Evolutionary conservation across 2,113 vertebrate genomes (phyloP).

Genomic region (Ranitomeya variabilis): DNA sequence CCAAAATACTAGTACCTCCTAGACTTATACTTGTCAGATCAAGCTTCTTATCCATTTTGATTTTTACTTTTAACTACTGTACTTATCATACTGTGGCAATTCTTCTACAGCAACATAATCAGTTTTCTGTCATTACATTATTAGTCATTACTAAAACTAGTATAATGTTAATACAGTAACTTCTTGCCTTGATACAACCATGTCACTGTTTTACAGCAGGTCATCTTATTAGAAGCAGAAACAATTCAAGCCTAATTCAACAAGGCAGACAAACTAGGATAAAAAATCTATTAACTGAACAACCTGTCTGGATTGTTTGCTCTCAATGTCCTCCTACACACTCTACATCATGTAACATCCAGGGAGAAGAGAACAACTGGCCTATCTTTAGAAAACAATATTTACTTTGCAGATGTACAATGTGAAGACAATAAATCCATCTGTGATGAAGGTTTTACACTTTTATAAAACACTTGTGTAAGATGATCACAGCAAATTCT

Average conservation of each 20-base stretch:
- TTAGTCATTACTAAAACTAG: too few relatives aligned
- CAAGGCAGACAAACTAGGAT: neutral
- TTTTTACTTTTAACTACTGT: too few relatives aligned
- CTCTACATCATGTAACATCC: neutral
- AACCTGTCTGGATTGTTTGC: neutral
- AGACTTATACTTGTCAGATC: too few relatives aligned
- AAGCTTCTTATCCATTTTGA: too few relatives aligned
- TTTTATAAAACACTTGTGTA: constrained; percentile 8
- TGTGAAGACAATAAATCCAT: neutral
- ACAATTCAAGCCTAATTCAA: neutral
- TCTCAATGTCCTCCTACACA: neutral
- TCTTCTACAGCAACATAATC: too few relatives aligned
- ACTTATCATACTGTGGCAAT: too few relatives aligned
- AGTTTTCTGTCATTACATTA: too few relatives aligned
- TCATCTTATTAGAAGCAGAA: neutral
- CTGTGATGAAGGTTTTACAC: neutral
- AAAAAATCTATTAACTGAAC: neutral
- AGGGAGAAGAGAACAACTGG: neutral
- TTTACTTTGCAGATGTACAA: neutral
- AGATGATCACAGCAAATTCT: neutral
- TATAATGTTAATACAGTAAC: too few relatives aligned
- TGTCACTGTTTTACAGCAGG: neutral
- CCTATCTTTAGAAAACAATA: neutral
- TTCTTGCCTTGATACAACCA: neutral
- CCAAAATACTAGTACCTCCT: too few relatives aligned